Evolutionary conservation across 2,113 vertebrate genomes (phyloP).

Genomic region (Clupea harengus): DNA sequence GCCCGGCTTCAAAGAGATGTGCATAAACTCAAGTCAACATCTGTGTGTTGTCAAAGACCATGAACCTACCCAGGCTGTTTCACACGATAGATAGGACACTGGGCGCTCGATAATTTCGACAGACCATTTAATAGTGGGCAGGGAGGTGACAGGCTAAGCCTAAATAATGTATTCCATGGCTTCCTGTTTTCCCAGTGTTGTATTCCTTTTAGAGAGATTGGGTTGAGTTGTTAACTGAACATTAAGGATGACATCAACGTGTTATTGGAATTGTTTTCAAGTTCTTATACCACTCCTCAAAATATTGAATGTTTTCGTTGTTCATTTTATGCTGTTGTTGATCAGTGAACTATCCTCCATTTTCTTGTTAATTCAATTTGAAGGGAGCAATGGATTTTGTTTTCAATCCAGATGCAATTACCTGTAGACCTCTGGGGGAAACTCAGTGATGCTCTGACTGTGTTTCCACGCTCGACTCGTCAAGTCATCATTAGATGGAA

Average conservation of each 20-base stretch:
- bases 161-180: background rate
- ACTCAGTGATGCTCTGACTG: background rate
- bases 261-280: background rate
- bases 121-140: background rate
- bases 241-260: background rate
- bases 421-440: background rate
- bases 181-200: background rate
- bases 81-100: background rate
- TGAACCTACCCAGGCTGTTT: background rate
- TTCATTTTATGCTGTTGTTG: background rate
- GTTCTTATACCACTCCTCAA: background rate
- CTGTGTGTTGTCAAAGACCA: slow-evolving; percentile 6
- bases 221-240: background rate
- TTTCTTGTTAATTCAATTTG: background rate
- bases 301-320: background rate
- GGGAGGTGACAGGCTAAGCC: background rate
- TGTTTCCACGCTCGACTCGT: background rate
- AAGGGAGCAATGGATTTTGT: background rate
- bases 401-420: background rate
- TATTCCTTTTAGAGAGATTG: background rate
- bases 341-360: background rate
- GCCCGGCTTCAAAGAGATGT: background rate
- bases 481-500: slow-evolving; percentile 6
- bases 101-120: background rate
- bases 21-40: background rate